These are phyloP conservation scores for Prosopocoilus inquinatus DNA, from an alignment of 2,888 invertebrate genomes.

Conservation along the genomic window DNA sequence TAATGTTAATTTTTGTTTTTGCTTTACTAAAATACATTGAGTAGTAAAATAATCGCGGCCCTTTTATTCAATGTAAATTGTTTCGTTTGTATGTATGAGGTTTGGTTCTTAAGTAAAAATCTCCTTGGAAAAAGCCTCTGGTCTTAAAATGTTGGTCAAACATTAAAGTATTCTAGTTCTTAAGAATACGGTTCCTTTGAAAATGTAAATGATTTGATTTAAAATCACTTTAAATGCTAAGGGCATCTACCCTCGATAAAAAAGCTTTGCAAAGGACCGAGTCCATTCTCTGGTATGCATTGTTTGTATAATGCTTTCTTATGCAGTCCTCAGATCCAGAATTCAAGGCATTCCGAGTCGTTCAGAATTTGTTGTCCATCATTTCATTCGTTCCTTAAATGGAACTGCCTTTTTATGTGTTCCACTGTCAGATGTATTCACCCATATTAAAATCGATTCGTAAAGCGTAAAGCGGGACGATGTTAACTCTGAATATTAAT, in stretches of 20 bases:
- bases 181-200: constrained; percentile 28
- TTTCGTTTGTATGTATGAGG: constrained; percentile 20
- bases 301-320: constrained; percentile 49
- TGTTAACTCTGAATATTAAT: too few species aligned
- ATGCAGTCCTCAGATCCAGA: constrained; percentile 38
- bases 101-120: constrained; percentile 4
- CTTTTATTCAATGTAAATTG: constrained; percentile 8
- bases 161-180: constrained; percentile 21
- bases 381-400: constrained; percentile 18
- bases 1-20: too few species aligned
- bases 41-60: not conserved
- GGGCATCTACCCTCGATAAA: constrained; percentile 35
- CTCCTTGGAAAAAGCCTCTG: not conserved
- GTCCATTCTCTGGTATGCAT: constrained; percentile 40
- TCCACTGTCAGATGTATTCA: too few species aligned
- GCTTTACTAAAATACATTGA: too few species aligned
- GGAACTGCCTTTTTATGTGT: constrained; percentile 4
- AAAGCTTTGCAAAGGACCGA: constrained; percentile 27
- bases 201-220: constrained; percentile 45
- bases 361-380: constrained; percentile 21
- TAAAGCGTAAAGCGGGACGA: too few species aligned
- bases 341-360: constrained; percentile 21
- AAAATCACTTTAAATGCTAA: constrained; percentile 48
- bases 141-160: constrained; percentile 21
- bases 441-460: too few species aligned